Evolutionary conservation across 2,113 vertebrate species (phyloP).

Genomic region (Halichoerus grypus): DNA sequence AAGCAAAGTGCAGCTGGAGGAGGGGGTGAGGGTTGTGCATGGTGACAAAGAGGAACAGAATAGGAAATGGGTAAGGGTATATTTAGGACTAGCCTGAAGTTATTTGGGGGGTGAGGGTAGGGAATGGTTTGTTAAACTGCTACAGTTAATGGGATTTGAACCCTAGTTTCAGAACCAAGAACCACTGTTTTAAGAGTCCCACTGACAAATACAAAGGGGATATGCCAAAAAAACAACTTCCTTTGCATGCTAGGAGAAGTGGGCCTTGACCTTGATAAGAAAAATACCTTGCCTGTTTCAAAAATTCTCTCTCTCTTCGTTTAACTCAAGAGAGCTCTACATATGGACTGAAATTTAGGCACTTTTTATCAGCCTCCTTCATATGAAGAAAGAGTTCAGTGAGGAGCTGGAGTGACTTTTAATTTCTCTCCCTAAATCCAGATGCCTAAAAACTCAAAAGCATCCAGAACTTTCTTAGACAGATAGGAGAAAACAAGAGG

Average conservation of each 20-base stretch:
- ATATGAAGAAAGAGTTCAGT: constrained; percentile 32
- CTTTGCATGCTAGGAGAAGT: not conserved
- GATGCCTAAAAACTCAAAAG: constrained; percentile 36
- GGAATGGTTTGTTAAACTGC: not conserved
- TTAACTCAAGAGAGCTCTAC: constrained; percentile 10
- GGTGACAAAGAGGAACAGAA: not conserved
- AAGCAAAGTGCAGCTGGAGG: not conserved
- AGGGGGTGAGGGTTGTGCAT: not conserved
- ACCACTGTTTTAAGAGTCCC: not conserved
- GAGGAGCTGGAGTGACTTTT: not conserved
- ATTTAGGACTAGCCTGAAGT: constrained; percentile 11
- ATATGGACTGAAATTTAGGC: not conserved
- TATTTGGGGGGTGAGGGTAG: not conserved
- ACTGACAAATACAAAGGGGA: not conserved
- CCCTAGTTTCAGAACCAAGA: constrained; percentile 39
- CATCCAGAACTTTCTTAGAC: not conserved
- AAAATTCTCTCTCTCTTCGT: constrained; percentile 42
- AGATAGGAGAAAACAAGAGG: not conserved
- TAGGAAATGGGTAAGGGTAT: constrained; percentile 6
- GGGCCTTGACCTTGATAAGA: constrained; percentile 35
- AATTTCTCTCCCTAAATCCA: constrained; percentile 22
- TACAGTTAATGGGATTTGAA: constrained; percentile 22
- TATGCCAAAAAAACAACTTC: not conserved
- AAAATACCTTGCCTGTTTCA: not conserved
- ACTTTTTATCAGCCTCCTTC: constrained; percentile 8